Evolutionary conservation across 2,113 vertebrate species (phyloP).

Genomic region (Bostrychus sinensis): DNA sequence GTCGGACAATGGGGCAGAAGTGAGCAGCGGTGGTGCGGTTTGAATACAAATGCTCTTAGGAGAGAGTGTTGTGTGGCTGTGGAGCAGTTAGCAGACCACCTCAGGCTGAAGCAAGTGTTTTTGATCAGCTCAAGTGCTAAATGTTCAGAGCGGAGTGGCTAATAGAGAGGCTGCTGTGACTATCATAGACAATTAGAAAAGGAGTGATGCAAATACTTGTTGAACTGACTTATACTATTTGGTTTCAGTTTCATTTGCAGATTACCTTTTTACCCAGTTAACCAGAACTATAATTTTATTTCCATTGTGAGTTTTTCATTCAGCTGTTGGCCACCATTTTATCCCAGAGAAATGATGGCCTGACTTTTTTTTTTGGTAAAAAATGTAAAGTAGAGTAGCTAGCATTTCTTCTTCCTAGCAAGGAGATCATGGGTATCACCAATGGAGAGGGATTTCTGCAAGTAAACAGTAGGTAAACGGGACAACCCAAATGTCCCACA

Average conservation of each 20-base stretch:
- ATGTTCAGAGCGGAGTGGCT: not conserved
- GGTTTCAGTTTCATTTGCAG: not conserved
- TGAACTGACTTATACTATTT: not conserved
- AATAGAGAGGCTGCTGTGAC: conserved; percentile 4
- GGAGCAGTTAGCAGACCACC: conserved; percentile 43
- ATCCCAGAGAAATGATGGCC: too few relatives aligned
- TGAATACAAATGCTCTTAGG: conserved; percentile 57
- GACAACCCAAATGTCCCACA: too few relatives aligned
- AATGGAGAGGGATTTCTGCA: too few relatives aligned
- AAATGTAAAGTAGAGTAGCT: too few relatives aligned
- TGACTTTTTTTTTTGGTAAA: too few relatives aligned
- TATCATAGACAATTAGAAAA: not conserved
- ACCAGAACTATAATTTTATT: too few relatives aligned
- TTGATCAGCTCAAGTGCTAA: conserved; percentile 1
- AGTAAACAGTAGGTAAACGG: too few relatives aligned
- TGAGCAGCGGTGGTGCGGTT: conserved; percentile 23
- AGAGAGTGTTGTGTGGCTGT: conserved; percentile 16
- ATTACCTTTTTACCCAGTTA: too few relatives aligned
- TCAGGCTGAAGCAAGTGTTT: conserved; percentile 15
- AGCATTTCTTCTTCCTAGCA: too few relatives aligned
- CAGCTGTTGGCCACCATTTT: too few relatives aligned
- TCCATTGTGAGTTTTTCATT: too few relatives aligned
- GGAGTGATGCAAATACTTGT: not conserved
- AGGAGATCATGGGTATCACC: too few relatives aligned
- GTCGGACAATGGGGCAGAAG: conserved; percentile 38